Evolutionary conservation across 2,797 vertebrate genomes (phyloP).

Genomic region (Dendrocincla tyrannina): DNA sequence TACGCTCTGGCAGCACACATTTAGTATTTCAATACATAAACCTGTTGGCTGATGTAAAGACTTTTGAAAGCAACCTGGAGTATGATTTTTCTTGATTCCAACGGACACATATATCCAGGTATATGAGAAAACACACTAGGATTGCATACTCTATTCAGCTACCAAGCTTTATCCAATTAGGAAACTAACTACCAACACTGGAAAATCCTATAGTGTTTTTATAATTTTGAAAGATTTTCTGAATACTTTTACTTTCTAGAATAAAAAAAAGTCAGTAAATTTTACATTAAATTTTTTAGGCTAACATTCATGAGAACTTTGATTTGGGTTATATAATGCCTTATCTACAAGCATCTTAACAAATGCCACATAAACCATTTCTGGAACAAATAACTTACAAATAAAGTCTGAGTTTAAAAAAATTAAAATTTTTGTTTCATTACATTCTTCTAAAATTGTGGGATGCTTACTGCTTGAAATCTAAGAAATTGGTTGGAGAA

Average conservation of each 20-base stretch:
- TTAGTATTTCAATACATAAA: neutral
- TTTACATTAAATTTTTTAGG: neutral
- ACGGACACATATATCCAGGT: too few relatives aligned
- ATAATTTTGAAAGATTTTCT: neutral
- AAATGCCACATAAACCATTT: neutral
- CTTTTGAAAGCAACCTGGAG: neutral
- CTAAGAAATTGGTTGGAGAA: neutral
- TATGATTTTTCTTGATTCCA: neutral
- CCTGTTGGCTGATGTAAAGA: neutral
- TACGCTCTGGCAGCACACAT: neutral
- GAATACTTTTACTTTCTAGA: neutral
- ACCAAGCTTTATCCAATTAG: neutral
- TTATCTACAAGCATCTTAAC: neutral
- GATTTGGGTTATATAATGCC: neutral
- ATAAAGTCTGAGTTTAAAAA: neutral
- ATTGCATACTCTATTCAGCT: neutral
- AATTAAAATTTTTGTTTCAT: neutral
- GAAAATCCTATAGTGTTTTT: neutral
- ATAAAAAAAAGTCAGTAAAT: neutral
- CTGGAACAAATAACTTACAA: neutral
- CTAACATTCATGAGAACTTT: neutral
- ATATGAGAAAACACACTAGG: neutral
- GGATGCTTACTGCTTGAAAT: neutral
- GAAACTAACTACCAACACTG: rapidly evolving
- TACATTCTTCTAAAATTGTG: neutral